Conservation (phyloP, 2,113 vertebrate species). For the Poicephalus gulielmi region DNA sequence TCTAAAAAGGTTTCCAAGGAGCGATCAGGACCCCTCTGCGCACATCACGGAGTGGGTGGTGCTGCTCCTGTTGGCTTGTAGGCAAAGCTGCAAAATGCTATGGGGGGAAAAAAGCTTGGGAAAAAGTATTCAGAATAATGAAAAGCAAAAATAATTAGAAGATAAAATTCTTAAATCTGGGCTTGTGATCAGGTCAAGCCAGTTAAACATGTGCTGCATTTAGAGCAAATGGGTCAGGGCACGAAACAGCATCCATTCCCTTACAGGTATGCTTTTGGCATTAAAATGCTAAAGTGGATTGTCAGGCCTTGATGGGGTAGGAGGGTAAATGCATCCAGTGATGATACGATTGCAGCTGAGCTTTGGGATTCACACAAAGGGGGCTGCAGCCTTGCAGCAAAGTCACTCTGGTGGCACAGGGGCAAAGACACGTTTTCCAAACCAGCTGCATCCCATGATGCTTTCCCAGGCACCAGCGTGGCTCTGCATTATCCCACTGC, state of each 20-base stretch:
- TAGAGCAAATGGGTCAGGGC: background rate
- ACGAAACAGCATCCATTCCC: background rate
- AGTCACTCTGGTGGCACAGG: background rate
- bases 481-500: background rate
- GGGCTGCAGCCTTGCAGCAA: background rate
- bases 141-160: background rate
- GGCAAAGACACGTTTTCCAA: background rate
- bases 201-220: background rate
- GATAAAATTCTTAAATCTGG: background rate
- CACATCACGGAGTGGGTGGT: accelerated
- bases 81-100: background rate
- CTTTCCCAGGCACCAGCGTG: background rate
- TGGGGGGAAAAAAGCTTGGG: accelerated
- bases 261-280: background rate
- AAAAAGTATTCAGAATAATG: background rate
- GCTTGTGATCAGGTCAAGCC: background rate
- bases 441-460: accelerated
- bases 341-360: background rate
- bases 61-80: background rate
- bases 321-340: background rate
- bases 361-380: accelerated
- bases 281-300: background rate
- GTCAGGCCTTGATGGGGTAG: background rate
- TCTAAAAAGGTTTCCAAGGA: background rate
- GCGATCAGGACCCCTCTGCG: background rate